These are phyloP conservation scores for Brenthis hecate DNA, from an alignment of 2,888 invertebrate genomes.

Conservation along the genomic window DNA sequence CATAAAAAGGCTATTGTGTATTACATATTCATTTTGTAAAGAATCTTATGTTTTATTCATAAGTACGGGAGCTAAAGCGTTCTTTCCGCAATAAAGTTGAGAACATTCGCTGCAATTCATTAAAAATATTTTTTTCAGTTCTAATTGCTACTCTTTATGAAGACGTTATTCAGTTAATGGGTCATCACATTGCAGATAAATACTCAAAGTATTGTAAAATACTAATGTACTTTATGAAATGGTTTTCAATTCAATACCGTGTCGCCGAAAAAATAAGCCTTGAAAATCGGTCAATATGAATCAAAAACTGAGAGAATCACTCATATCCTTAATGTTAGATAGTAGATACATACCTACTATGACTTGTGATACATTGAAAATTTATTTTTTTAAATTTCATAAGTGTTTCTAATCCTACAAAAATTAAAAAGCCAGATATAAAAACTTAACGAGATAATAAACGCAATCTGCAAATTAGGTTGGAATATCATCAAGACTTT, in stretches of 20 bases:
- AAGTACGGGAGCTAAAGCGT: not conserved
- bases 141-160: not conserved
- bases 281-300: too few relatives aligned
- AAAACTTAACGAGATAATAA: constrained; percentile 4
- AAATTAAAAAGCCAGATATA: not conserved
- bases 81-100: constrained; percentile 1
- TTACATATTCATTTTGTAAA: not conserved
- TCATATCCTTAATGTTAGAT: too few relatives aligned
- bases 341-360: too few relatives aligned
- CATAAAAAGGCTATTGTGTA: too few relatives aligned
- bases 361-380: too few relatives aligned
- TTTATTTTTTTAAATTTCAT: not conserved
- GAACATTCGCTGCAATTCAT: not conserved
- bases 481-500: constrained; percentile 34
- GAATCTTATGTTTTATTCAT: constrained; percentile 3
- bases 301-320: too few relatives aligned
- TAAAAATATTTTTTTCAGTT: not conserved
- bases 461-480: constrained; percentile 33
- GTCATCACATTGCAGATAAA: constrained; percentile 1
- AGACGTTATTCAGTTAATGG: constrained; percentile 7
- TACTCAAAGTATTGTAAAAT: not conserved
- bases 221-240: constrained; percentile 6
- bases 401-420: not conserved
- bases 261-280: too few relatives aligned
- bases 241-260: too few relatives aligned